Base-by-base conservation (phyloP, 2,797 vertebrate species). In the Bradypodion ventrale region DNA sequence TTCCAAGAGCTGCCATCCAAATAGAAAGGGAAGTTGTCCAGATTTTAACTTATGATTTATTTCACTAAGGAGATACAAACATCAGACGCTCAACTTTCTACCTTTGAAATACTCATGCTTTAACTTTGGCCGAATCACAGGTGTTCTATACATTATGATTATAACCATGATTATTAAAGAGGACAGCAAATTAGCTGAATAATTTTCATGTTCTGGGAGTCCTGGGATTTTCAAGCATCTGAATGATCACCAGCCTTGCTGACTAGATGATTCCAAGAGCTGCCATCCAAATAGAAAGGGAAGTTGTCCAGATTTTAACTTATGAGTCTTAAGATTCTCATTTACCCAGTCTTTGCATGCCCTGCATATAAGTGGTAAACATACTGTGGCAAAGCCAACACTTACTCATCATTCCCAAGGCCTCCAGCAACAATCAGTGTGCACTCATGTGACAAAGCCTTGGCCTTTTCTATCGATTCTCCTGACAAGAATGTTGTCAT, bases 401-500 rank as follows among this genome's bases (percentile, higher is more conserved):
- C 85, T 89, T 88, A 62, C 70, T 93, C 87, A 73, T 89, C 85
- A 86, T 89, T 91, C 87, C 86, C 62, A 68, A 84, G 90, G 85
- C 88, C 89, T 90, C 44, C 7, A 90, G 92, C 86, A 92, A 69
- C 77, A 89, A 92, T 91, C 27, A 32, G 62, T 83, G 68, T 90
- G 85, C 90, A 90, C 40, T 94, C 82, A 89, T 82, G 86, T 91
- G 91, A 86, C 87, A 95, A 94, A 94, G 78, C 79, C 90, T 88
- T 13, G 0, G 80, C 83, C 82, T 94, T 94, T 94, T 90, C 90
- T 88, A 90, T 93, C 91, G 92, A 75, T 89, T 92, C 65, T 90
- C 74, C 90, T 93, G 90, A 94, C 88, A 93, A 92, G 89, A 93
- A 89, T 86, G 74, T 83, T 94, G 93, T 93, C 92, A 91, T 80